Percentiles rank a stretch among this genome's conserved stretches.
Evolutionary conservation across 37 sponge, comb jelly and placozoan species (phyloP).

Genomic region (Spongilla lacustris): DNA sequence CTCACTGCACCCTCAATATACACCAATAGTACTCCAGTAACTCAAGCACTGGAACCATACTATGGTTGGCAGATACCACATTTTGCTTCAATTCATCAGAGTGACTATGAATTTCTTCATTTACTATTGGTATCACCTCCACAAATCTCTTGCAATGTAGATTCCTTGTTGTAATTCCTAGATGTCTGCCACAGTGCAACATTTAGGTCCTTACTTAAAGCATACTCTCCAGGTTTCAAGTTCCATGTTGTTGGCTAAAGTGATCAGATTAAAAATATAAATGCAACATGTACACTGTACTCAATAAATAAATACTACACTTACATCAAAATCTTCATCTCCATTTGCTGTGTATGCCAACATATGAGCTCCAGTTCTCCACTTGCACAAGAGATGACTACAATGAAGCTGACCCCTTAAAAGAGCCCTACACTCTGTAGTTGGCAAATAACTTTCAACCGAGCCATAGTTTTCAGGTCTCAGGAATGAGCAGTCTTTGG

Average conservation of each 20-base stretch:
- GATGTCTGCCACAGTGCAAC: not conserved
- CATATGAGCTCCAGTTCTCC: too few relatives aligned
- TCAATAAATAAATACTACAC: too few relatives aligned
- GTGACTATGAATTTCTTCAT: not conserved
- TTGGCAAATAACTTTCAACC: too few relatives aligned
- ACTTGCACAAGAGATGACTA: too few relatives aligned
- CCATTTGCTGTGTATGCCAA: too few relatives aligned
- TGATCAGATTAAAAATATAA: not conserved
- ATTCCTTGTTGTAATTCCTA: not conserved
- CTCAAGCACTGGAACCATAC: not conserved
- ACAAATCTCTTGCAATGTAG: not conserved
- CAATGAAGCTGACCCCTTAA: not conserved
- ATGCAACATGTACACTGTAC: not conserved
- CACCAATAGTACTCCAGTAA: not conserved
- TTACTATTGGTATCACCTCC: not conserved
- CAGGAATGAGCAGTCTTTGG: too few relatives aligned
- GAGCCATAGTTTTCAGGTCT: not conserved
- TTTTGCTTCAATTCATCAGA: not conserved
- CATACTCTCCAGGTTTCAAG: not conserved
- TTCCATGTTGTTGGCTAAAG: not conserved
- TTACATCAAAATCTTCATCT: too few relatives aligned
- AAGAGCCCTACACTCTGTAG: not conserved
- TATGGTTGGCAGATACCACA: not conserved
- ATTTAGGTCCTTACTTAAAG: not conserved
- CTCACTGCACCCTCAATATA: not conserved